Conservation (phyloP, 2,888 invertebrate species). For the Epinotia nisella region DNA sequence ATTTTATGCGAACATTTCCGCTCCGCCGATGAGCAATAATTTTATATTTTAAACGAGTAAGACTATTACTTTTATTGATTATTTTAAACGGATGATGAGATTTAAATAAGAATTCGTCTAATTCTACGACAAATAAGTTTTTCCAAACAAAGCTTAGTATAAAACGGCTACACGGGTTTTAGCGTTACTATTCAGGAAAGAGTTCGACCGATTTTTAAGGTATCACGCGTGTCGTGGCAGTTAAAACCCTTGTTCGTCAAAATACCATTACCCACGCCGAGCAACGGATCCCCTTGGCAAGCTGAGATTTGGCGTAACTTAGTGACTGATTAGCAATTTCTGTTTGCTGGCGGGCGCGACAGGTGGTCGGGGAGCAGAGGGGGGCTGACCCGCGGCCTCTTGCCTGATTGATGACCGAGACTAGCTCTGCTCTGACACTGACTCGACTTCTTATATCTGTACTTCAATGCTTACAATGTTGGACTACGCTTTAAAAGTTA, state of each 20-base stretch:
- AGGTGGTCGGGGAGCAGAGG: constrained; percentile 73
- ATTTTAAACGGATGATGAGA: constrained; percentile 17
- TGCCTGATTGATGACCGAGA: constrained; percentile 73
- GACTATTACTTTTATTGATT: constrained; percentile 68
- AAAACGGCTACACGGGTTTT: constrained; percentile 5
- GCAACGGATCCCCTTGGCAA: constrained; percentile 68
- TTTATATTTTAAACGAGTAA: constrained; percentile 64
- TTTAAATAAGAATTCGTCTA: not conserved
- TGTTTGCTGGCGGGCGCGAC: constrained; percentile 75
- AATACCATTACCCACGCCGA: constrained; percentile 70
- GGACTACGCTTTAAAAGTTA: constrained; percentile 38
- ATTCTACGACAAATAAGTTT: not conserved
- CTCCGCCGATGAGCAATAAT: constrained; percentile 72
- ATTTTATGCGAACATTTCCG: constrained; percentile 74
- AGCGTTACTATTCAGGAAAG: constrained; percentile 2
- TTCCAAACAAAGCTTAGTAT: not conserved
- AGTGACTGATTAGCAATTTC: constrained; percentile 83
- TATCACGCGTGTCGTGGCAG: constrained; percentile 53
- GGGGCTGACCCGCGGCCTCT: constrained; percentile 71
- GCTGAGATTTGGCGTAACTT: constrained; percentile 81
- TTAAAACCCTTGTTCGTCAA: constrained; percentile 76
- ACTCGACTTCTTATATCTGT: constrained; percentile 64
- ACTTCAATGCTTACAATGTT: constrained; percentile 49
- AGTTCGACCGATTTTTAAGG: constrained; percentile 50
- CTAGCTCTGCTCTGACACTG: constrained; percentile 58